Percentiles rank a stretch among this genome's conserved stretches.
Conservation (phyloP, 2,797 vertebrate species). For the Chelidonichthys spinosus region DNA sequence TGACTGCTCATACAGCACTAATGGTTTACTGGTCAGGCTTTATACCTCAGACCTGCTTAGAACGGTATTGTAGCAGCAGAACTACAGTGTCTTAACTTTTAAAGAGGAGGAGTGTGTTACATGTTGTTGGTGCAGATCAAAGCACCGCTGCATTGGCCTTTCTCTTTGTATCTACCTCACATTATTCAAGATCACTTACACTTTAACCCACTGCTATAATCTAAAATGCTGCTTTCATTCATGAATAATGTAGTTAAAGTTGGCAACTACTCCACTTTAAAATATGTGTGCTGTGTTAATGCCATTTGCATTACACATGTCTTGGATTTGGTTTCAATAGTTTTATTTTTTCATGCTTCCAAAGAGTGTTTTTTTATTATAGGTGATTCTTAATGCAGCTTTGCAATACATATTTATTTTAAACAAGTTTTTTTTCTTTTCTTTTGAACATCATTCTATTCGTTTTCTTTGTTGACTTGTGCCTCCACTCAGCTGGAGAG, state of each 20-base stretch:
- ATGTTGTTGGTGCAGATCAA: conserved; percentile 56
- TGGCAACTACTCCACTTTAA: conserved; percentile 54
- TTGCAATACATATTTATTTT: conserved; percentile 77
- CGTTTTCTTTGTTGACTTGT: conserved; percentile 75
- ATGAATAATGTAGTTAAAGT: conserved; percentile 57
- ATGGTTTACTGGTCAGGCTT: conserved; percentile 70
- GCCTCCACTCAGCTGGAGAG: conserved; percentile 73
- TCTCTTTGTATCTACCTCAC: conserved; percentile 82
- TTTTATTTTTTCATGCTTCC: conserved; percentile 65
- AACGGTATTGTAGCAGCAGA: conserved; percentile 59
- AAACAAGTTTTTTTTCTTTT: conserved; percentile 76
- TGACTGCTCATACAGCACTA: conserved; percentile 67
- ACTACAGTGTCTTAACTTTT: conserved; percentile 57
- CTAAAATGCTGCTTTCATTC: conserved; percentile 60
- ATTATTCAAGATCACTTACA: conserved; percentile 70
- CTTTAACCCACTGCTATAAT: conserved; percentile 64
- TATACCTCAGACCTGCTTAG: conserved; percentile 62
- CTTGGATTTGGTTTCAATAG: conserved; percentile 62
- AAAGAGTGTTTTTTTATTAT: conserved; percentile 65
- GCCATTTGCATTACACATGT: conserved; percentile 62
- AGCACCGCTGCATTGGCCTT: conserved; percentile 52
- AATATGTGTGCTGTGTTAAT: conserved; percentile 66
- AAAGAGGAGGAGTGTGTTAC: conserved; percentile 52
- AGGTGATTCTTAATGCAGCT: conserved; percentile 69
- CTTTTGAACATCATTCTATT: conserved; percentile 74